Conservation (phyloP, 1,140 invertebrate genomes). For the Camponotus vicinus region DNA sequence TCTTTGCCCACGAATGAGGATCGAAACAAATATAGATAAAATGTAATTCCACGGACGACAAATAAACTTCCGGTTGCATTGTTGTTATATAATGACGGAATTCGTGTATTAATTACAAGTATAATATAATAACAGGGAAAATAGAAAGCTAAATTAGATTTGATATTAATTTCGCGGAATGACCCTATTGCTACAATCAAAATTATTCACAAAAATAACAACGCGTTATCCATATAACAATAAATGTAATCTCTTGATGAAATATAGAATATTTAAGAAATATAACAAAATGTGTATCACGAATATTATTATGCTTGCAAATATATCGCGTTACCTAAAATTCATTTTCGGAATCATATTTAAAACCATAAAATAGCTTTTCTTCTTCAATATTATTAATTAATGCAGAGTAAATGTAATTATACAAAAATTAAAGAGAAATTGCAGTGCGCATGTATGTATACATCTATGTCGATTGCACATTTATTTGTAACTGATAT, state of each 20-base stretch:
- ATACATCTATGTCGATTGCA: background rate
- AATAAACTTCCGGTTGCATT: background rate
- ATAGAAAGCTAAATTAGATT: constrained; percentile 16
- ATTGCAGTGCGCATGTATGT: background rate
- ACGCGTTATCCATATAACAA: background rate
- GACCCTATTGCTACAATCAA: background rate
- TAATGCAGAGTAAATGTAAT: background rate
- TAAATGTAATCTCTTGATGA: background rate
- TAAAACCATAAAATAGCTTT: background rate
- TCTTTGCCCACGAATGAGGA: constrained; percentile 15
- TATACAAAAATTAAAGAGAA: background rate
- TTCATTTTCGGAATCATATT: background rate
- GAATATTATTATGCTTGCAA: background rate
- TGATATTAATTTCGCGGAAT: constrained; percentile 23
- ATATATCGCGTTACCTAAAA: background rate
- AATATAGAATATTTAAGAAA: background rate
- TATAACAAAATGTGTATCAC: constrained; percentile 10
- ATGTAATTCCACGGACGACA: background rate
- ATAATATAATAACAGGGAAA: constrained; percentile 20
- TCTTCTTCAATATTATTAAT: background rate
- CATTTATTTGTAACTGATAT: background rate
- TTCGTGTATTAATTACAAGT: constrained; percentile 7
- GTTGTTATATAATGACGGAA: constrained; percentile 10
- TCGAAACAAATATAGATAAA: background rate
- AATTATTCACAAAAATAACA: constrained; percentile 23